A percentile compares a stretch with the other conserved stretches of the same genome.
These are phyloP conservation scores for Tonatia bakeri DNA, from an alignment of 2,113 vertebrate genomes.

Conservation along the genomic window DNA sequence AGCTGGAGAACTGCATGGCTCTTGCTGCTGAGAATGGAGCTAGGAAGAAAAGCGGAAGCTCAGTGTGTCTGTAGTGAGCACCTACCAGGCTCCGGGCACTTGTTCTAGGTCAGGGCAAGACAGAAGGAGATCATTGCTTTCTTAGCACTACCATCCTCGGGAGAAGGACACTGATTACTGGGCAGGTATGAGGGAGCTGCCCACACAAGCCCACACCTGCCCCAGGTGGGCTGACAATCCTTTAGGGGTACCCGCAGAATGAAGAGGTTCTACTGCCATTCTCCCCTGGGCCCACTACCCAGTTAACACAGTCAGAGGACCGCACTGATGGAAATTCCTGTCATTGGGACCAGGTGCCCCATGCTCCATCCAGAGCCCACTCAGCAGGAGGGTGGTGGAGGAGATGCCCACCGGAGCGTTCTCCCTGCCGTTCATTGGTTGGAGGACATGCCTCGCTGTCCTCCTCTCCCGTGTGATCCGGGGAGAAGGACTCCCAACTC, in stretches of 20 bases:
- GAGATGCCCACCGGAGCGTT: background rate
- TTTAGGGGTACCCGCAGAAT: background rate
- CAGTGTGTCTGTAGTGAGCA: background rate
- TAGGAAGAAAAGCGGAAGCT: background rate
- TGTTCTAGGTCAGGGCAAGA: background rate
- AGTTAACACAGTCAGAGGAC: background rate
- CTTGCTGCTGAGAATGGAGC: background rate
- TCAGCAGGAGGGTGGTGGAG: too few species aligned
- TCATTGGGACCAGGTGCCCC: background rate
- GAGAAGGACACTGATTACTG: background rate
- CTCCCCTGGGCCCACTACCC: background rate
- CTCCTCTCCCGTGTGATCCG: background rate
- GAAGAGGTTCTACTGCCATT: background rate
- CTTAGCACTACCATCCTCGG: background rate
- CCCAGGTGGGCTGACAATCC: background rate
- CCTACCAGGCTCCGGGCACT: background rate
- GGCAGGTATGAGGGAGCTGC: background rate
- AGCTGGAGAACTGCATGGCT: constrained; percentile 83
- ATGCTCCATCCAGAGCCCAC: background rate
- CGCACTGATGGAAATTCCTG: background rate
- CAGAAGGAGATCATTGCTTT: too few species aligned
- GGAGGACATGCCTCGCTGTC: background rate
- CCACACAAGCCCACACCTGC: background rate
- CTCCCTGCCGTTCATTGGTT: background rate
- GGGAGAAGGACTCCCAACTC: background rate